These are phyloP conservation scores for Astreopora myriophthalma DNA, from an alignment of 64 coral and sea anemone species.

Conservation along the genomic window DNA sequence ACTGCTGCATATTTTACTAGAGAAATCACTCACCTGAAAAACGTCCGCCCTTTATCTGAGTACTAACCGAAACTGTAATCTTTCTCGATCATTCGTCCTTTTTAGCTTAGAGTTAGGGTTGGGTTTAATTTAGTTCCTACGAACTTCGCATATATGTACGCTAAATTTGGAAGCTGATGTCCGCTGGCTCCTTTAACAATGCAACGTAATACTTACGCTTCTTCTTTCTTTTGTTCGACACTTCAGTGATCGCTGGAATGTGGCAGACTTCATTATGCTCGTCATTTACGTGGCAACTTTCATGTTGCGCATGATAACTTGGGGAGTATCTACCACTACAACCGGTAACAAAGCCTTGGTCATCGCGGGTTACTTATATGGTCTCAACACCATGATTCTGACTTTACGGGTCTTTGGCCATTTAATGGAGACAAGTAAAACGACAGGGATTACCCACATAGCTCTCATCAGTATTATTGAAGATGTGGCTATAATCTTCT, in stretches of 20 bases:
- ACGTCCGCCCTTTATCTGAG: no score
- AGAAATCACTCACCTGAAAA: no score
- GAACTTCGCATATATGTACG: no score
- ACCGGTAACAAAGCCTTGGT: slow-evolving; percentile 2
- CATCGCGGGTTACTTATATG: slow-evolving; percentile 37
- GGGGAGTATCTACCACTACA: background rate
- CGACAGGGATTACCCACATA: slow-evolving; percentile 24
- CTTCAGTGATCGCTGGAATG: slow-evolving; percentile 52
- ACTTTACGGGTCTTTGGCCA: slow-evolving; percentile 48
- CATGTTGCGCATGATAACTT: slow-evolving; percentile 19
- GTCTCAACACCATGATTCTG: slow-evolving; percentile 37
- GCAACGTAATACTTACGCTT: background rate
- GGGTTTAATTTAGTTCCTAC: no score
- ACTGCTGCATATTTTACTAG: no score
- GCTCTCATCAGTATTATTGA: slow-evolving; percentile 43
- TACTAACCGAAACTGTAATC: no score
- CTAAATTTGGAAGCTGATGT: no score
- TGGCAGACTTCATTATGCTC: slow-evolving; percentile 19
- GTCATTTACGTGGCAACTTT: slow-evolving; percentile 21
- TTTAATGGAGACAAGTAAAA: slow-evolving; percentile 17
- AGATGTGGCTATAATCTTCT: slow-evolving; percentile 29
- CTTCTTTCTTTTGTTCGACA: background rate
- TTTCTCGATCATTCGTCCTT: no score
- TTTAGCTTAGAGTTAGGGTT: no score
- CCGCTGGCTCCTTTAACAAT: no score